phyloP scores from a whole-genome alignment of 2,797 vertebrate species.

The Hypotaenidia okinawae region DNA sequence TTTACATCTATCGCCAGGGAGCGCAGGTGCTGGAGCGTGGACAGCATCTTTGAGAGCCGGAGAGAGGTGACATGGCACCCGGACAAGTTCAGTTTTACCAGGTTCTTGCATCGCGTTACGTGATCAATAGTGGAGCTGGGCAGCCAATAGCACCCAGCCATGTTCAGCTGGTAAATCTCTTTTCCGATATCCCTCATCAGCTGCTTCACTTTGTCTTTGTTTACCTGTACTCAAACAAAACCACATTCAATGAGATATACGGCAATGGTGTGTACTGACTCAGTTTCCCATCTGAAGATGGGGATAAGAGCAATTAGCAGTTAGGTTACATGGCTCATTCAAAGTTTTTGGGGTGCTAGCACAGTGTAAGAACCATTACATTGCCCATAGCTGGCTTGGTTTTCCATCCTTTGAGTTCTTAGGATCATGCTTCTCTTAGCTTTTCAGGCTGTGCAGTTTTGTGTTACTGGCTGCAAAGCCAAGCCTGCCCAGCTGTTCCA shows the following conservation, averaged over 20 bases:
- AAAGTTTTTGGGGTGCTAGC: background rate
- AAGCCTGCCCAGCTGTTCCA: background rate
- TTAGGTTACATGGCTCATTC: background rate
- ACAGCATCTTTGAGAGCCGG: slow-evolving; percentile 90
- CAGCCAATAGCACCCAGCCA: slow-evolving; percentile 96
- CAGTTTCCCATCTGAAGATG: background rate
- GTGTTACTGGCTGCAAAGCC: background rate
- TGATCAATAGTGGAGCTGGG: slow-evolving; percentile 84
- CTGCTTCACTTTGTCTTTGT: slow-evolving; percentile 82
- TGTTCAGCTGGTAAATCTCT: slow-evolving; percentile 89
- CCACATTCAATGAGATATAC: background rate
- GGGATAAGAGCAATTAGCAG: background rate
- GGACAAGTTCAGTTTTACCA: slow-evolving; percentile 89
- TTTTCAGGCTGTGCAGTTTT: background rate
- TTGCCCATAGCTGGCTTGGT: background rate
- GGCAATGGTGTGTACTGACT: background rate
- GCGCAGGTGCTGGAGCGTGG: slow-evolving; percentile 83
- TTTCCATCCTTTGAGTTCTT: background rate
- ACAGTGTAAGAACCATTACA: background rate
- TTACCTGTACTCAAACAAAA: slow-evolving; percentile 79
- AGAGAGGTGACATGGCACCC: slow-evolving; percentile 90
- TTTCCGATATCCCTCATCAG: slow-evolving; percentile 83
- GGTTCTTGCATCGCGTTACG: slow-evolving; percentile 83
- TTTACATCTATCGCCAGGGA: slow-evolving; percentile 91
- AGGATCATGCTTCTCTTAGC: background rate